These are phyloP conservation scores for Micrastur ruficollis DNA, from an alignment of 2,797 vertebrate genomes.

Conservation along the genomic window DNA sequence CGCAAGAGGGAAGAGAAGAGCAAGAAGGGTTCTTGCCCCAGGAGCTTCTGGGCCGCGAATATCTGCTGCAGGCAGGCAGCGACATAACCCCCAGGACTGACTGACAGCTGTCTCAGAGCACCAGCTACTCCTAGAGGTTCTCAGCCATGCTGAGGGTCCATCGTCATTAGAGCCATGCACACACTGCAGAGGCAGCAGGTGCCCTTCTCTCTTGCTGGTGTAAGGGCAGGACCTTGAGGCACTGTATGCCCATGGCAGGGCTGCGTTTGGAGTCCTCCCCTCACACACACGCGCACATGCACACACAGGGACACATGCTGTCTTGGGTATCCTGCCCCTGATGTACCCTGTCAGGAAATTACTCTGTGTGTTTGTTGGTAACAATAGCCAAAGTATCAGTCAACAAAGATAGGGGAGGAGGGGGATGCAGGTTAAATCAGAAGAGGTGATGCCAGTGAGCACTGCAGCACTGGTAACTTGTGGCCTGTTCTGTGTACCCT, in stretches of 20 bases:
- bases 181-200: accelerated
- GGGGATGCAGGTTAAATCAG: neutral
- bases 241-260: neutral
- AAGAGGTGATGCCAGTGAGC: neutral
- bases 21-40: neutral
- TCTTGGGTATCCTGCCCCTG: neutral
- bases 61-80: neutral
- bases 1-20: neutral
- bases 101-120: neutral
- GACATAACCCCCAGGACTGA: no score
- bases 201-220: neutral
- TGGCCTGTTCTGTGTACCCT: neutral
- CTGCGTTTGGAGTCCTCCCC: neutral
- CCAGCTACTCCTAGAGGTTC: no score
- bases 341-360: neutral
- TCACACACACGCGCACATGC: accelerated
- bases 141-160: neutral
- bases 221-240: neutral
- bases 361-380: neutral
- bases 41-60: neutral
- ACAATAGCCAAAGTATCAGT: neutral
- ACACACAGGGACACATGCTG: accelerated
- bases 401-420: neutral
- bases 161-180: neutral
- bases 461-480: neutral